These are phyloP conservation scores for Chionodraco myersi DNA, from an alignment of 2,113 vertebrate species.

Conservation along the genomic window DNA sequence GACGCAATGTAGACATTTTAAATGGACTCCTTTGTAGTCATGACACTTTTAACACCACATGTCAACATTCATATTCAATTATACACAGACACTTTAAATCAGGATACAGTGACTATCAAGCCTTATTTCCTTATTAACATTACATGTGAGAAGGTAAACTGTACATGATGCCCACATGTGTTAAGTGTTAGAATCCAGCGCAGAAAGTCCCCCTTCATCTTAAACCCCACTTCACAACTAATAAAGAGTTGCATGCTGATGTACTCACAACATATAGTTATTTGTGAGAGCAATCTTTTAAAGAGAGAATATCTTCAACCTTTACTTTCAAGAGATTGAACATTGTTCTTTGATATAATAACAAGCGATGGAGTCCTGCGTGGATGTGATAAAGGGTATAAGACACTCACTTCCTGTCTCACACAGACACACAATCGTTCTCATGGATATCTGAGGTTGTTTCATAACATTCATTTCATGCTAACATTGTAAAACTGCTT, in stretches of 20 bases:
- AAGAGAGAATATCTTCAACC: background rate
- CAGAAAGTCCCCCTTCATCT: background rate
- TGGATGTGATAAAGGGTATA: background rate
- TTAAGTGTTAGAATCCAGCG: no score
- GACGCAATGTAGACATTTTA: background rate
- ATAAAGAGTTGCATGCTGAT: background rate
- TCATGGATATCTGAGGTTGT: background rate
- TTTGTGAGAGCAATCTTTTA: background rate
- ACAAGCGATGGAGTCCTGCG: background rate
- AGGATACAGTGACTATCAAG: no score
- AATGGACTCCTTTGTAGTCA: no score
- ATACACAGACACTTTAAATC: no score
- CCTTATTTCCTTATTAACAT: no score
- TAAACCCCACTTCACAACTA: no score
- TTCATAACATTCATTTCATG: background rate
- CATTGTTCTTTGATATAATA: background rate
- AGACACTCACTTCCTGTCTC: conserved; percentile 3
- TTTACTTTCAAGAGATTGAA: background rate
- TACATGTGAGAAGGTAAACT: background rate
- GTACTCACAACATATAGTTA: background rate
- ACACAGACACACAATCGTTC: background rate
- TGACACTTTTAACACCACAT: no score
- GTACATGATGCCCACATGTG: no score
- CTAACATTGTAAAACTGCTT: background rate
- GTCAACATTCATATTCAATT: no score